phyloP scores from a whole-genome alignment of 2,888 invertebrate species.

The Drosophila mayaguana region DNA sequence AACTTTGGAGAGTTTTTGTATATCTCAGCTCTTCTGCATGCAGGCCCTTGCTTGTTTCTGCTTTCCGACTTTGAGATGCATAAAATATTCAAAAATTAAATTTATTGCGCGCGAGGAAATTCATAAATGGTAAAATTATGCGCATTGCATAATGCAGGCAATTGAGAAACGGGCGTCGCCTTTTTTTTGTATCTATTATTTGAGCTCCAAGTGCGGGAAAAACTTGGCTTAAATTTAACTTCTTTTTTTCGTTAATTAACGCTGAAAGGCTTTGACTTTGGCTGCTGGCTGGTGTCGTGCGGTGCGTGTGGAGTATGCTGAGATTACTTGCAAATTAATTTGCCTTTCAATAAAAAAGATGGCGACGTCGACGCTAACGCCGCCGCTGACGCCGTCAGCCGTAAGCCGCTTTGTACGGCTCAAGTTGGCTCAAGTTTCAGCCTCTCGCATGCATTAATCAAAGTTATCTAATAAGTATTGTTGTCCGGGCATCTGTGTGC shows the following conservation, averaged over 20 bases:
- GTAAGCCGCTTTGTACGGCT: conserved; percentile 58
- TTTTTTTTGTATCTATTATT: conserved; percentile 46
- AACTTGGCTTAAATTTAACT: conserved; percentile 10
- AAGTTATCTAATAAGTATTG: conserved; percentile 68
- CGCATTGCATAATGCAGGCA: conserved; percentile 68
- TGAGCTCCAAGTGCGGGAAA: conserved; percentile 35
- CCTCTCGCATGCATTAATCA: conserved; percentile 64
- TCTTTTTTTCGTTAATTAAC: conserved; percentile 57
- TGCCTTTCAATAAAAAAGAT: conserved; percentile 60
- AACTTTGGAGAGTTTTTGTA: not conserved
- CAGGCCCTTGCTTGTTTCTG: not conserved
- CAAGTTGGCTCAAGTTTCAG: conserved; percentile 53
- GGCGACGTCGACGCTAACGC: conserved; percentile 39
- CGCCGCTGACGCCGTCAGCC: not conserved
- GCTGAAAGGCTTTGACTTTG: conserved; percentile 28
- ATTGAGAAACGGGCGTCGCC: conserved; percentile 47
- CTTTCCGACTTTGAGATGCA: not conserved
- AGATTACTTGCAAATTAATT: conserved; percentile 73
- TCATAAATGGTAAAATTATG: conserved; percentile 45
- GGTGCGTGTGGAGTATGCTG: conserved; percentile 56
- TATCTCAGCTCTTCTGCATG: not conserved
- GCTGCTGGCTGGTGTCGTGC: conserved; percentile 31
- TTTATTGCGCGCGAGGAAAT: conserved; percentile 24
- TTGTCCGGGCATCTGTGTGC: conserved; percentile 17
- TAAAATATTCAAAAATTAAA: conserved; percentile 41